A percentile compares a stretch with the other conserved stretches of the same genome.
These are phyloP conservation scores for Perithous albicinctus DNA, from an alignment of 2,888 invertebrate genomes.

Conservation along the genomic window DNA sequence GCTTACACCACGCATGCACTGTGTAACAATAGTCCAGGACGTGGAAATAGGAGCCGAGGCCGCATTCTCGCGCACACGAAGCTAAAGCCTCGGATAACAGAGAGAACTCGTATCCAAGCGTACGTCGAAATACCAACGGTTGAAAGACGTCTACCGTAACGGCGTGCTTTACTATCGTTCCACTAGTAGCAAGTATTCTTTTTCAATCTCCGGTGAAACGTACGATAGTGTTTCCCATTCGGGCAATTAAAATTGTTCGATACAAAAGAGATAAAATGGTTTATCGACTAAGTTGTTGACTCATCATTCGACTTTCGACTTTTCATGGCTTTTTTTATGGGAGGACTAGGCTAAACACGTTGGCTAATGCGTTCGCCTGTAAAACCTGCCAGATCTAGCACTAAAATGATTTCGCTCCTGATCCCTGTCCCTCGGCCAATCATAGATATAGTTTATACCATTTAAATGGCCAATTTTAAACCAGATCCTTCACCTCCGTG, in stretches of 20 bases:
- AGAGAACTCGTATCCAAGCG: constrained; percentile 6
- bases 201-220: constrained; percentile 46
- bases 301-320: not conserved
- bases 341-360: too few species aligned
- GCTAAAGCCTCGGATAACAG: constrained; percentile 22
- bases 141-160: constrained; percentile 9
- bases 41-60: constrained; percentile 60
- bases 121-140: constrained; percentile 22
- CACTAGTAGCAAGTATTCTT: constrained; percentile 33
- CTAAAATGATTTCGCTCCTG: too few species aligned
- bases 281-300: not conserved
- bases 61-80: constrained; percentile 44
- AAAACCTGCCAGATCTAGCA: too few species aligned
- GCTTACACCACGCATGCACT: constrained; percentile 34
- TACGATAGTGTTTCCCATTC: constrained; percentile 11
- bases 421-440: too few species aligned
- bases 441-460: too few species aligned
- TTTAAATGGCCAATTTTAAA: too few species aligned
- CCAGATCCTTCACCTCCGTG: too few species aligned
- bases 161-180: not conserved
- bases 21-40: constrained; percentile 63
- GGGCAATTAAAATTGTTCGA: not conserved
- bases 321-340: too few species aligned
- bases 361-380: too few species aligned
- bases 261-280: constrained; percentile 1